These are phyloP conservation scores for Linepithema humile DNA, from an alignment of 1,140 invertebrate genomes.

Conservation along the genomic window DNA sequence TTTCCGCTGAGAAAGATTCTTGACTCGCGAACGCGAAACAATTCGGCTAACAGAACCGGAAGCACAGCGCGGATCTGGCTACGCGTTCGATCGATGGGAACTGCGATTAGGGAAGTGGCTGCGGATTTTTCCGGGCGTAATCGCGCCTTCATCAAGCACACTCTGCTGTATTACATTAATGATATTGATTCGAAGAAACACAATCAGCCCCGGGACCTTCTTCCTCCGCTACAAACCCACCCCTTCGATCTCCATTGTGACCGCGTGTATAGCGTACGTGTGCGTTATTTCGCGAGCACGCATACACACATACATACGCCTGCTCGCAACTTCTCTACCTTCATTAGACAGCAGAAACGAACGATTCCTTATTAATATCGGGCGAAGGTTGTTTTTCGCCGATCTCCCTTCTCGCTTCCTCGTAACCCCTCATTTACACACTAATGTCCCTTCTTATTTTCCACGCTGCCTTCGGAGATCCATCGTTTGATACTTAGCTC, in stretches of 20 bases:
- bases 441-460: constrained; percentile 70
- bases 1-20: background rate
- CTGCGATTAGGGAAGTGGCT: constrained; percentile 60
- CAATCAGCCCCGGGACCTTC: constrained; percentile 69
- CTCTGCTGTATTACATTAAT: constrained; percentile 82
- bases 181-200: constrained; percentile 82
- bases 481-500: constrained; percentile 73
- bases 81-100: constrained; percentile 7
- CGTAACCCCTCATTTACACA: constrained; percentile 75
- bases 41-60: background rate
- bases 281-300: constrained; percentile 21
- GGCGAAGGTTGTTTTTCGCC: constrained; percentile 68
- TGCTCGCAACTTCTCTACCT: constrained; percentile 59
- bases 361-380: constrained; percentile 78
- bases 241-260: background rate
- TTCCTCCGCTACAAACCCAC: background rate
- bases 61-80: constrained; percentile 12
- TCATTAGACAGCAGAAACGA: constrained; percentile 67
- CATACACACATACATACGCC: background rate
- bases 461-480: constrained; percentile 62
- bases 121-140: constrained; percentile 62
- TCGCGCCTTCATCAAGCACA: constrained; percentile 78
- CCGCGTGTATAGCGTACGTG: background rate
- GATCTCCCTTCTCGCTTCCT: background rate
- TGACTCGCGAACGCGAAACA: background rate